These are phyloP conservation scores for Calephelis virginiensis DNA, from an alignment of 1,140 invertebrate species.

Conservation along the genomic window DNA sequence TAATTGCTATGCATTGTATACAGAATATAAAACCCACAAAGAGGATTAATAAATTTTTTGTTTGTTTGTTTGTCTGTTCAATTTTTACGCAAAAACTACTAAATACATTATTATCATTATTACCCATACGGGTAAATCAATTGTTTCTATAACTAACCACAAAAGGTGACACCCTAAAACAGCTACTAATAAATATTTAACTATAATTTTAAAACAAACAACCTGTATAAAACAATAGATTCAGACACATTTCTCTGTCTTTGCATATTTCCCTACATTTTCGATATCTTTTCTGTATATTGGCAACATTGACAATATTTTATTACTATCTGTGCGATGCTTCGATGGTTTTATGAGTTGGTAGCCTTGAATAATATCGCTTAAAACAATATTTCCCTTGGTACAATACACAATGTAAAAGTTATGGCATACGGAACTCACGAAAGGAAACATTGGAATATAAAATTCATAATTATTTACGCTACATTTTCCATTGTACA, in stretches of 20 bases:
- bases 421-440: conserved; percentile 15
- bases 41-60: no score
- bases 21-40: no score
- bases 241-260: background rate
- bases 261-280: conserved; percentile 10
- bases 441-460: conserved; percentile 2
- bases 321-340: conserved; percentile 16
- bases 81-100: no score
- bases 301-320: conserved; percentile 15
- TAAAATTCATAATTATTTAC: conserved; percentile 8
- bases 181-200: no score
- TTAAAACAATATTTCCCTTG: conserved; percentile 15
- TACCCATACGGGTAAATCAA: no score
- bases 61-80: no score
- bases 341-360: conserved; percentile 15
- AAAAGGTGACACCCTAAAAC: no score
- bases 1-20: no score
- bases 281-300: conserved; percentile 14
- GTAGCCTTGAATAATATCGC: conserved; percentile 17
- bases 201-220: background rate
- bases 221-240: conserved; percentile 3
- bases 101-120: no score
- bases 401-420: conserved; percentile 11
- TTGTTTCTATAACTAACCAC: no score
- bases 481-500: background rate